phyloP scores from a whole-genome alignment of 1,140 invertebrate genomes.

The Drosophila albomicans region DNA sequence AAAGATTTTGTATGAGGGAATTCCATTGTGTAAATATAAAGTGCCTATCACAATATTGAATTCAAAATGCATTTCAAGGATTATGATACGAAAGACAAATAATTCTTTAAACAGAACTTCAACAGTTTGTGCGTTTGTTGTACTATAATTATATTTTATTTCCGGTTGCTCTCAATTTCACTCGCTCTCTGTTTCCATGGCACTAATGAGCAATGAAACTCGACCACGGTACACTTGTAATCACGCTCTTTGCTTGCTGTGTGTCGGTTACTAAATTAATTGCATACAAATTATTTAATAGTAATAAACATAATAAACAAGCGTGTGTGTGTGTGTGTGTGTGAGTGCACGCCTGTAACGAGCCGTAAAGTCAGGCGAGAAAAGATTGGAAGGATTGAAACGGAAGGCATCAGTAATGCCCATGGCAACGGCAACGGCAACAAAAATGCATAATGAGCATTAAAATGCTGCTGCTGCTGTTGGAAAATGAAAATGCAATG shows the following conservation, averaged over 20 bases:
- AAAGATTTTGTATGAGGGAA: too few species aligned
- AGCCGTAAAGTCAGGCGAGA: neutral
- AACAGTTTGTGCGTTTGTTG: neutral
- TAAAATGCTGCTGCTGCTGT: conserved; percentile 74
- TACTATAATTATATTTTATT: conserved; percentile 19
- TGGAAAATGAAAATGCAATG: conserved; percentile 73
- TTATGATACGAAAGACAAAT: too few species aligned
- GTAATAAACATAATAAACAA: conserved; percentile 83
- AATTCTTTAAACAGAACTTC: too few species aligned
- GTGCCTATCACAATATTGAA: too few species aligned
- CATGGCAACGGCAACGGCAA: conserved; percentile 65
- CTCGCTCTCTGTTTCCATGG: conserved; percentile 15
- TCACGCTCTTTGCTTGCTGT: conserved; percentile 47
- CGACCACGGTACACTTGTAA: conserved; percentile 47
- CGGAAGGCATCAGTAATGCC: conserved; percentile 58
- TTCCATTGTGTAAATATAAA: too few species aligned
- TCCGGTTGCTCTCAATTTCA: conserved; percentile 6
- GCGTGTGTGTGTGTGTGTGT: conserved; percentile 37
- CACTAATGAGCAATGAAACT: conserved; percentile 70
- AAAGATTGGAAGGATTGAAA: conserved; percentile 25
- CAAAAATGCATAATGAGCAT: conserved; percentile 83
- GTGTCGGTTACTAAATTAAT: conserved; percentile 71
- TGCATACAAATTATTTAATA: conserved; percentile 84
- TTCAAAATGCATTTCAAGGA: too few species aligned
- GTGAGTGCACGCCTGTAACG: conserved; percentile 26